Percentiles rank a stretch among this genome's conserved stretches.
phyloP scores from a whole-genome alignment of 1,140 invertebrate species.

The Cydia splendana region DNA sequence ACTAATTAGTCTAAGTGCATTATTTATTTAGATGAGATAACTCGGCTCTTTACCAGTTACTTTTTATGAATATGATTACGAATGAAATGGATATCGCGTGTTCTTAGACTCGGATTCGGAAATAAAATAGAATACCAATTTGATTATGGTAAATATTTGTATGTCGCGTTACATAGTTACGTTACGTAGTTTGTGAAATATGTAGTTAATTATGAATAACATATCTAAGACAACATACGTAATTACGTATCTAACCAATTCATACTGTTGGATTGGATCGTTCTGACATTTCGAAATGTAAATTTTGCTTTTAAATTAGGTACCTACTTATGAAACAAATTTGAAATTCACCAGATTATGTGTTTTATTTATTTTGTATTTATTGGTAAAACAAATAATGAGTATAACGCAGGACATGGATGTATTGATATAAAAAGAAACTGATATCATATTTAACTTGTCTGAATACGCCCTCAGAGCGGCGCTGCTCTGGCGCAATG shows the following conservation, averaged over 20 bases:
- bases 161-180: background rate
- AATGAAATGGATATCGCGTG: background rate
- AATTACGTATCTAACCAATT: no score
- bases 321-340: no score
- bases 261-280: no score
- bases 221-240: no score
- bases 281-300: no score
- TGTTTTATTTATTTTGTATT: no score
- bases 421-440: no score
- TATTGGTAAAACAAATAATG: no score
- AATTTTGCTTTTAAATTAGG: no score
- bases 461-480: background rate
- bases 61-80: slow-evolving; percentile 19
- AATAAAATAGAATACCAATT: background rate
- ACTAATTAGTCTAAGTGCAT: slow-evolving; percentile 51
- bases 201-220: background rate
- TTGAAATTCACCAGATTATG: no score
- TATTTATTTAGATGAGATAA: slow-evolving; percentile 53
- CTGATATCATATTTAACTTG: background rate
- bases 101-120: background rate
- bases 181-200: background rate
- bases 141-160: background rate
- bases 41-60: slow-evolving; percentile 17
- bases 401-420: no score
- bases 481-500: background rate